phyloP scores from a whole-genome alignment of 1,140 invertebrate genomes.

The Augochlora pura region DNA sequence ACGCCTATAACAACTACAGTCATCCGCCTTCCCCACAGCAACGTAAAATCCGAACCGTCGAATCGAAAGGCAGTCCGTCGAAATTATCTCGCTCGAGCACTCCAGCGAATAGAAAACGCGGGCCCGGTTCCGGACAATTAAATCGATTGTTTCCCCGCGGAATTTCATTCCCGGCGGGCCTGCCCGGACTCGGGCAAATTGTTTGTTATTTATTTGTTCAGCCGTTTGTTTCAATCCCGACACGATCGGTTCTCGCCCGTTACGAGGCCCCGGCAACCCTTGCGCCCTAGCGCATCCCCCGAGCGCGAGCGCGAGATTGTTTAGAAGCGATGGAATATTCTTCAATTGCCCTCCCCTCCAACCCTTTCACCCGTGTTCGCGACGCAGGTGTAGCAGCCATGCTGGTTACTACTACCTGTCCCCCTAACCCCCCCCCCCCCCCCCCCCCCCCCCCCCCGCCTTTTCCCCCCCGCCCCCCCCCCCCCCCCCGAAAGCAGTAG shows the following conservation, averaged over 20 bases:
- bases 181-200: background rate
- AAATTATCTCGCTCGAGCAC: background rate
- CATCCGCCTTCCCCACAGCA: too few relatives aligned
- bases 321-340: slow-evolving; percentile 17
- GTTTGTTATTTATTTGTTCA: slow-evolving; percentile 29
- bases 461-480: too few relatives aligned
- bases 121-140: background rate
- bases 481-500: too few relatives aligned
- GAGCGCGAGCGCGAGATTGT: background rate
- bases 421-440: too few relatives aligned
- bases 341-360: slow-evolving; percentile 58
- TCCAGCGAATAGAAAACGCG: background rate
- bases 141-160: background rate
- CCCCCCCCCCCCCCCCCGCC: too few relatives aligned
- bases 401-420: slow-evolving; percentile 46
- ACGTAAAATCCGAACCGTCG: too few relatives aligned
- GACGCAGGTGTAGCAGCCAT: slow-evolving; percentile 42
- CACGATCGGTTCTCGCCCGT: background rate
- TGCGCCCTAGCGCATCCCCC: too few relatives aligned
- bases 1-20: too few relatives aligned
- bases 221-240: background rate
- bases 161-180: background rate
- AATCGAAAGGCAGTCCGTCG: too few relatives aligned
- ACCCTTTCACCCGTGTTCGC: slow-evolving; percentile 35
- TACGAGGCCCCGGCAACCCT: background rate